Evolutionary conservation across 2,888 invertebrate genomes (phyloP).

Genomic region (Noctua janthina): DNA sequence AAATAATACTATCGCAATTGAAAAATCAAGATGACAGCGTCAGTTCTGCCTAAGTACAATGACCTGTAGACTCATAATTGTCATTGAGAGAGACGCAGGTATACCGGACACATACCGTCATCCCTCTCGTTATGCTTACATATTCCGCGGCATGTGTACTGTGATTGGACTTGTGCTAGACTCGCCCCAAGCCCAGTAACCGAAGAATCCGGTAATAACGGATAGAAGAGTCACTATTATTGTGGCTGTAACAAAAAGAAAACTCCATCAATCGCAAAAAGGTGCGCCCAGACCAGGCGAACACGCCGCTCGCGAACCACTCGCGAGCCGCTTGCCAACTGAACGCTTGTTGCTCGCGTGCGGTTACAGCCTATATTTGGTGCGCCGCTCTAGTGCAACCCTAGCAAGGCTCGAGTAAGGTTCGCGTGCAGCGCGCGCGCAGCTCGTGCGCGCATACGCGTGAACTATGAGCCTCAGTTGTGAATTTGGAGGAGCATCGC

Average conservation of each 20-base stretch:
- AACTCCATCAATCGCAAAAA: not conserved
- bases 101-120: not conserved
- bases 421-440: too few relatives aligned
- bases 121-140: slow-evolving; percentile 66
- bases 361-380: too few relatives aligned
- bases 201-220: slow-evolving; percentile 78
- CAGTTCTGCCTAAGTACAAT: not conserved
- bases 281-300: too few relatives aligned
- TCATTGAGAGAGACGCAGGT: not conserved
- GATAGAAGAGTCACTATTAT: slow-evolving; percentile 69
- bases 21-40: not conserved
- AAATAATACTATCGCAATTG: not conserved
- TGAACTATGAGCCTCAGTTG: too few relatives aligned
- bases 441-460: too few relatives aligned
- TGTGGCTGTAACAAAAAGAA: slow-evolving; percentile 75
- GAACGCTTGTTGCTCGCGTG: too few relatives aligned
- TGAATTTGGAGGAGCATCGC: too few relatives aligned
- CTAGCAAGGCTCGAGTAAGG: too few relatives aligned
- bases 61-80: not conserved
- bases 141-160: slow-evolving; percentile 75
- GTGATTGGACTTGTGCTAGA: slow-evolving; percentile 78
- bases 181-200: slow-evolving; percentile 84
- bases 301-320: too few relatives aligned
- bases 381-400: too few relatives aligned
- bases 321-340: too few relatives aligned